A percentile compares a stretch with the other conserved stretches of the same genome.
phyloP scores from a whole-genome alignment of 2,113 vertebrate genomes.

The Cariama cristata region DNA sequence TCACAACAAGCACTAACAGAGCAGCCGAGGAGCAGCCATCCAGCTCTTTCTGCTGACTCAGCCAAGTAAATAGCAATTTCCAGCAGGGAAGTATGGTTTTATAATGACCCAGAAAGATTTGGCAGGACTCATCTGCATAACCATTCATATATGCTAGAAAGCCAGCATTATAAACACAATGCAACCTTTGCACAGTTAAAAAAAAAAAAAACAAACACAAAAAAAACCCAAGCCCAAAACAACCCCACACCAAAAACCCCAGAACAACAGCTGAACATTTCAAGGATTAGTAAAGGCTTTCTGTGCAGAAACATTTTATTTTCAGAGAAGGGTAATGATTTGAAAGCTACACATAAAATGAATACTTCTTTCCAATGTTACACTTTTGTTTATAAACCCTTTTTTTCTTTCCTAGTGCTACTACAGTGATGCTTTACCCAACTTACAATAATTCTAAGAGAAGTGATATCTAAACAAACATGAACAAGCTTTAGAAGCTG shows the following conservation, averaged over 20 bases:
- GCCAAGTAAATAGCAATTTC: not conserved
- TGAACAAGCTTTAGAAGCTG: not conserved
- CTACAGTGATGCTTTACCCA: not conserved
- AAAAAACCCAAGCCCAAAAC: not conserved
- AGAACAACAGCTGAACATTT: not conserved
- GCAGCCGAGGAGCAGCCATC: fast-evolving
- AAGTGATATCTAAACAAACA: not conserved
- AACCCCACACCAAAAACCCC: not conserved
- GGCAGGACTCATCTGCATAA: not conserved
- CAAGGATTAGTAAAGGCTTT: not conserved
- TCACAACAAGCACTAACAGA: not conserved
- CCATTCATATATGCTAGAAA: not conserved
- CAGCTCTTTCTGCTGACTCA: not conserved
- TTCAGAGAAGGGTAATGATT: not conserved
- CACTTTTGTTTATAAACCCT: not conserved
- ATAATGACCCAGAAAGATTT: not conserved
- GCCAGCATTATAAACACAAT: not conserved
- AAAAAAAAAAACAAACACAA: not conserved
- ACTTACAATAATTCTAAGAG: not conserved
- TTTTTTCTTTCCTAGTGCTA: not conserved
- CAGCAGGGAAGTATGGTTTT: not conserved
- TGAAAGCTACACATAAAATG: not conserved
- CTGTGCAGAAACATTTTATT: not conserved
- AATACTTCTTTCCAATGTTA: not conserved
- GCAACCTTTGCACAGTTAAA: not conserved